Evolutionary conservation across 2,888 invertebrate genomes (phyloP).

Genomic region (Diadegma fenestrale): DNA sequence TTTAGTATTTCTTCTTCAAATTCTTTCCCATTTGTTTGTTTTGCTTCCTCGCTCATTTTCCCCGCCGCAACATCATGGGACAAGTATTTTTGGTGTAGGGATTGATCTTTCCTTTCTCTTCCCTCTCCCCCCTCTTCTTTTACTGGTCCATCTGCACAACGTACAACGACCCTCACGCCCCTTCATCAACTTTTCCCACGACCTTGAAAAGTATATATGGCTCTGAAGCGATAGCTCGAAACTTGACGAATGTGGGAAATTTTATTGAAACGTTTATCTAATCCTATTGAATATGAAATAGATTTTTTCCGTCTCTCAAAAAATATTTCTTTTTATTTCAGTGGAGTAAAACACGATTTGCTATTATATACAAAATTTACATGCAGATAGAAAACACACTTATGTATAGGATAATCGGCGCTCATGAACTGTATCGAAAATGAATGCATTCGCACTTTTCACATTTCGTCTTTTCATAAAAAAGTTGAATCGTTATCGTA

Average conservation of each 20-base stretch:
- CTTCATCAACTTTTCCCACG: conserved; percentile 44
- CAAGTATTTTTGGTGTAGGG: conserved; percentile 7
- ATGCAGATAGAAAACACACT: background rate
- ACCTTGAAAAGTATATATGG: conserved; percentile 55
- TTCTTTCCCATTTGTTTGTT: conserved; percentile 24
- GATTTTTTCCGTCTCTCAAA: background rate
- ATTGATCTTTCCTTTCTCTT: conserved; percentile 47
- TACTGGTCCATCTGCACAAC: conserved; percentile 18
- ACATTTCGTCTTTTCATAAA: background rate
- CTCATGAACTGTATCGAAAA: background rate
- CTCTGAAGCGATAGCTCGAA: conserved; percentile 2
- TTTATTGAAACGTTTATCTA: background rate
- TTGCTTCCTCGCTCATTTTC: conserved; percentile 5
- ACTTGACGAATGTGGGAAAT: background rate
- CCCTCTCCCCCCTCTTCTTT: background rate
- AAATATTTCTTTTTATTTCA: background rate
- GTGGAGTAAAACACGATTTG: background rate
- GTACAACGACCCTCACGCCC: conserved; percentile 50
- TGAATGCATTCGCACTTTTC: background rate
- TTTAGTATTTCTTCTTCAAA: background rate
- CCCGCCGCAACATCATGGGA: background rate
- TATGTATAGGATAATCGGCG: background rate
- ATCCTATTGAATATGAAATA: background rate
- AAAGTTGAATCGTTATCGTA: no score
- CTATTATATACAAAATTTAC: background rate